phyloP scores from a whole-genome alignment of 2,113 vertebrate genomes.

The Trogon melanurus region DNA sequence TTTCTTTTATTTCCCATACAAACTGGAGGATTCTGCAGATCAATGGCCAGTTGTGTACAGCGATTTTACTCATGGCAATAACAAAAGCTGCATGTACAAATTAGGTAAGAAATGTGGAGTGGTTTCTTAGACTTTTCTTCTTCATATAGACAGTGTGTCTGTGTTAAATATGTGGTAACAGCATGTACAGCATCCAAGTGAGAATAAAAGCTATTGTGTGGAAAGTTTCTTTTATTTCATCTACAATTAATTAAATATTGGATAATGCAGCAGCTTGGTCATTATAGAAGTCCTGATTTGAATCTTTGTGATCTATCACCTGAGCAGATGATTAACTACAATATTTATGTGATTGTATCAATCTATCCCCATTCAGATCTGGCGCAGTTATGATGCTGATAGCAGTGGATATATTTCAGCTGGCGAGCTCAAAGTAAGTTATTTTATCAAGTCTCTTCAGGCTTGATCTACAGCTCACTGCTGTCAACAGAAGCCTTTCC shows the following conservation, averaged over 20 bases:
- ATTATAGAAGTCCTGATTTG: background rate
- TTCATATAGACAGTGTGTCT: background rate
- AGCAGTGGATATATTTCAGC: slow-evolving; percentile 95
- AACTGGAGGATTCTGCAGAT: background rate
- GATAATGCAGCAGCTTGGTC: background rate
- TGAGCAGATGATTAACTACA: background rate
- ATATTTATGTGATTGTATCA: background rate
- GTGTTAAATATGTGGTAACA: background rate
- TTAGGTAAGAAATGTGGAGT: background rate
- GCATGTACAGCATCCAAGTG: background rate
- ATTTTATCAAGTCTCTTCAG: background rate
- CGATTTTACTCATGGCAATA: background rate
- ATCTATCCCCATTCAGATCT: slow-evolving; percentile 83
- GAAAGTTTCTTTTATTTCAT: slow-evolving; percentile 11
- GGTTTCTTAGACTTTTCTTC: background rate
- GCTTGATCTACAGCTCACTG: background rate
- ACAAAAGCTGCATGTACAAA: background rate
- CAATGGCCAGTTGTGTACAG: background rate
- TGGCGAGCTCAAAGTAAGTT: slow-evolving; percentile 86
- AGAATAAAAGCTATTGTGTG: background rate
- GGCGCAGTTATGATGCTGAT: slow-evolving; percentile 93
- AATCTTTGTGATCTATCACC: background rate
- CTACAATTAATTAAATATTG: background rate
- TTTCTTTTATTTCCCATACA: background rate
- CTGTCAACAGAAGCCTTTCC: background rate